phyloP scores from a whole-genome alignment of 1,140 invertebrate genomes.

The Penaeus japonicus region DNA sequence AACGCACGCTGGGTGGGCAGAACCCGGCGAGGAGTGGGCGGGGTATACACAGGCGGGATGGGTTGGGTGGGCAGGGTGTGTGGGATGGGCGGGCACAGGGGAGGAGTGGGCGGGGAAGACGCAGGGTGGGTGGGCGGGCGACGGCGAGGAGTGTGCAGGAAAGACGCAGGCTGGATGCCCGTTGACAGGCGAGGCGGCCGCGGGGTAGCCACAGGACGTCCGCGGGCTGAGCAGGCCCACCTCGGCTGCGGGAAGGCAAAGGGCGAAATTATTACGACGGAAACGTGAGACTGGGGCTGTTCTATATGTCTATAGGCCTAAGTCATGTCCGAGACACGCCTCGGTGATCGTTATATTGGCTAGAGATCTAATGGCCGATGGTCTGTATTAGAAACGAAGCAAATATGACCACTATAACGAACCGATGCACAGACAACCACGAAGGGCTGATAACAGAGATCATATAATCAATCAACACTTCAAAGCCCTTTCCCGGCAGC shows the following conservation, averaged over 20 bases:
- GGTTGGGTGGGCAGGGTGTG: background rate
- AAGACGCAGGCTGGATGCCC: background rate
- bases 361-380: no score
- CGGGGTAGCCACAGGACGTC: background rate
- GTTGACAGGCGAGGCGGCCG: background rate
- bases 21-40: background rate
- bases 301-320: no score
- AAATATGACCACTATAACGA: no score
- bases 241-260: background rate
- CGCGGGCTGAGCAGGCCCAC: background rate
- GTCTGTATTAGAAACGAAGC: no score
- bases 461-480: no score
- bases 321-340: no score
- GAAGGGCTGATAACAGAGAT: no score
- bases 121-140: background rate
- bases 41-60: background rate
- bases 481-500: no score
- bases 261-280: no score
- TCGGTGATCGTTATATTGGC: no score
- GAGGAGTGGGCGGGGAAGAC: background rate
- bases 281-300: no score
- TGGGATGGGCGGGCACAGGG: background rate
- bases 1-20: background rate
- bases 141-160: constrained; percentile 1
- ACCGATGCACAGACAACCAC: no score